Evolutionary conservation across 2,888 invertebrate genomes (phyloP), one percentile per base, ranked within the genome.

Genomic region (Belgica antarctica): DNA sequence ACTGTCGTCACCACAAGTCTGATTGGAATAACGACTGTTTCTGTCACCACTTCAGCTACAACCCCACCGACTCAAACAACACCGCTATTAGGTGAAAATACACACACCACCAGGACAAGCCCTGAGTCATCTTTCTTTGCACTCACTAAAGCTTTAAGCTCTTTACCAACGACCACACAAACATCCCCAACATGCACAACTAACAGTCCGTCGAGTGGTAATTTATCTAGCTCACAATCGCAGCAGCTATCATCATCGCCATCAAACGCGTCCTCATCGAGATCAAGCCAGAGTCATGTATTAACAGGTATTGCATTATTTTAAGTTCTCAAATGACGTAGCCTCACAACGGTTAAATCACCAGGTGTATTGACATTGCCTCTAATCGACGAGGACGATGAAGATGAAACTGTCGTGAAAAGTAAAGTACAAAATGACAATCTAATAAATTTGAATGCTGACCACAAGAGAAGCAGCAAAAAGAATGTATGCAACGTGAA

Each of bases 301-400:
- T n/a, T n/a, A n/a, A n/a, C n/a, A n/a, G n/a, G n/a, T n/a, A n/a
- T n/a, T n/a, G n/a, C n/a, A n/a, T n/a, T n/a, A n/a, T n/a, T n/a
- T n/a, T n/a, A n/a, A n/a, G n/a, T n/a, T n/a, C n/a, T n/a, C n/a
- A n/a, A n/a, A n/a, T n/a, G n/a, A n/a, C n/a, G n/a, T n/a, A n/a
- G n/a, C n/a, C n/a, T n/a, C n/a, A n/a, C n/a, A n/a, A n/a, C n/a
- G n/a, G n/a, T n/a, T n/a, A n/a, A n/a, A n/a, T n/a, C n/a, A n/a
- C n/a, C n/a, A n/a, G n/a, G n/a, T n/a, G n/a, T n/a, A n/a, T 24
- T 19, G 22, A 86, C 88, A 74, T 82, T 91, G 73, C 91, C 90
- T 74, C 91, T 91, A 75, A 91, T 91, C 73, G 89, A 89, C 77
- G 91, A 91, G 78, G 91, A 91, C 79, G 90, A 90, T 80, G 88